Evolutionary conservation across 2,888 invertebrate genomes (phyloP), one percentile per base, ranked within the genome.

Genomic region (Itoplectis maculator): DNA sequence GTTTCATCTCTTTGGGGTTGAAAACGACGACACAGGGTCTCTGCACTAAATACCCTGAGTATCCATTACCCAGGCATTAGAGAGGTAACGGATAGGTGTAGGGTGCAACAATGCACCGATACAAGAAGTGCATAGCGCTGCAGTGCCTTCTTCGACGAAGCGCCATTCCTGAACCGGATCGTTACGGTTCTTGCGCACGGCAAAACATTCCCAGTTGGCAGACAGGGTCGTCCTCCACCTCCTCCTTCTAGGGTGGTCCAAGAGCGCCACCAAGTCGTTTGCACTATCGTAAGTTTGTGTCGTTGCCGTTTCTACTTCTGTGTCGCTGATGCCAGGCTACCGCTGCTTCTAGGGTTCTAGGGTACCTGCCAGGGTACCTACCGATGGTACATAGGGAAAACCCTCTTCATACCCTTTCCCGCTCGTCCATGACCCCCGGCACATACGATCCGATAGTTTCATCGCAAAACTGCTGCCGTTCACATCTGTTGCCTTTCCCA

Each of bases 401-500:
- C 13, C 3, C 35, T 35, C 29, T 40, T 47, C 11, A 23, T 18
- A 11, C 45, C 18, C 45, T 20, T 73, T 47, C 74, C 61, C 73
- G 47, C 29, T 63, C 68, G 42, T 45, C 63, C 35, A 13, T 29
- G 7, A 56, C 61, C 68, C 15, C 74, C 37, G 29, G 29, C 81
- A 56, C 73, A 84, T 86, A 86, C 86, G 84, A 86, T 79, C 85
- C 88, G 88, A 88, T 88, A 87, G 89, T 88, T 88, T 88, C 89
- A 86, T 88, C 88, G 88, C 86, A 86, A 86, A 88, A 88, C 87
- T 86, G 85, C 85, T 77, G 59, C 56, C 78, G 85, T 84, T 85
- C 87, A 83, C 89, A 90, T 90, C 90, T 90, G 90, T 90, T 90
- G 87, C 88, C 88, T 85, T 84, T 82, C 83, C 86, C 84, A 85